These are phyloP conservation scores for Gymnogyps californianus DNA, from an alignment of 2,113 vertebrate species.

Conservation along the genomic window DNA sequence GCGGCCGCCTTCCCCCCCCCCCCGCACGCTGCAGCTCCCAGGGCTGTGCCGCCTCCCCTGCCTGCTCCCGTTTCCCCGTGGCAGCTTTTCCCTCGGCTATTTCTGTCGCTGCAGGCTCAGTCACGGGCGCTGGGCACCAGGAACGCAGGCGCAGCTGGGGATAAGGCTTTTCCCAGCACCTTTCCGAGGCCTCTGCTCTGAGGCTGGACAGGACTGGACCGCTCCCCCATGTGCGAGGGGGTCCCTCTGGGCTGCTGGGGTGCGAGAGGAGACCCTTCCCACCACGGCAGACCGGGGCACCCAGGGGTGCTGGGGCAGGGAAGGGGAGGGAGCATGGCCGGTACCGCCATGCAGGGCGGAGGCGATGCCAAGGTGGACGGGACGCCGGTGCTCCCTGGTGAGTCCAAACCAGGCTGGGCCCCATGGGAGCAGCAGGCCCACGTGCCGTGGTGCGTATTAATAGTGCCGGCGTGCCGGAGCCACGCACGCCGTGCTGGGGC, in stretches of 20 bases:
- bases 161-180: background rate
- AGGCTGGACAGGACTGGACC: accelerated
- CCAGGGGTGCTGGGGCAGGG: background rate
- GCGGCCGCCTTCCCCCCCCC: accelerated
- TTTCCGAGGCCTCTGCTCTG: background rate
- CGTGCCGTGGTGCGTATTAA: accelerated
- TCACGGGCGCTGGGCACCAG: background rate
- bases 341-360: accelerated
- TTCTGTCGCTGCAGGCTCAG: background rate
- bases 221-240: accelerated
- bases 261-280: background rate
- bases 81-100: background rate
- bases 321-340: accelerated
- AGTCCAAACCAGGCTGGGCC: background rate
- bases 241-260: background rate
- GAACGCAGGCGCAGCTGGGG: accelerated
- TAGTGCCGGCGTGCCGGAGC: accelerated
- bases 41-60: background rate
- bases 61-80: background rate
- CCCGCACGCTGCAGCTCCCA: accelerated
- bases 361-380: accelerated
- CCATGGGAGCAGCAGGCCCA: background rate
- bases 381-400: background rate
- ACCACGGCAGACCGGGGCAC: accelerated
- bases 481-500: accelerated